Evolutionary conservation across 2,113 vertebrate species (phyloP), one percentile per base, ranked within the genome.

Genomic region (Agelaius phoeniceus): DNA sequence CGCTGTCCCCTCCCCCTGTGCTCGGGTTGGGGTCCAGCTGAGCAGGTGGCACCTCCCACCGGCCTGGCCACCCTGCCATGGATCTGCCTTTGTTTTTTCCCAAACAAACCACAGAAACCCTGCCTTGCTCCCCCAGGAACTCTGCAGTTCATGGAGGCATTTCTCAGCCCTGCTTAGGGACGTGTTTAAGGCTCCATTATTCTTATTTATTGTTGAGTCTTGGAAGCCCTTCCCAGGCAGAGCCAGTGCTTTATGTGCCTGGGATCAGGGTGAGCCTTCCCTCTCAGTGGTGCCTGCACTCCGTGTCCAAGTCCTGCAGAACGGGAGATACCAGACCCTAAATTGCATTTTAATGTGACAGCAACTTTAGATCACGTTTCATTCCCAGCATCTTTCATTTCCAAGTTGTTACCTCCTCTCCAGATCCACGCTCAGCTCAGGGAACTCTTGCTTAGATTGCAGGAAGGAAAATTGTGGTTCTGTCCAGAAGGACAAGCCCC

Each of bases 301-400:
- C 86, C 15, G 6, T 1, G 1, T 10, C 73, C 80, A 86, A 67
- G 82, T 10, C 80, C 55, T 67, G 76, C 80, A 52, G 41, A 55
- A 61, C 2, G 6, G 6, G 69, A 89, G 57, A 79, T 10, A 57
- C 7, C 2, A 1, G 44, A 57, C 49, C 68, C 82, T 33, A 82
- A 65, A 89, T 10, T 13, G 58, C 74, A 66, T 82, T 89, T 11
- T 49, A 72, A 92, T 43, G 66, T 83, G 93, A 76, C 89, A 85
- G 72, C 30, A 2, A 54, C 54, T 85, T 91, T 84, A 76, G 46
- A 94, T 95, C 84, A 94, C 23, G 2, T 94, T 93, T 93, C 79
- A 91, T 94, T 95, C 84, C 54, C 58, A 69, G 43, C 37, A 66
- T 97, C 92, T 84, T 58, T 94, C n/a, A 91, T 33, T 69, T 52